Evolutionary conservation across 2,797 vertebrate genomes (phyloP).

Genomic region (Pseudotriccus pelzelni): DNA sequence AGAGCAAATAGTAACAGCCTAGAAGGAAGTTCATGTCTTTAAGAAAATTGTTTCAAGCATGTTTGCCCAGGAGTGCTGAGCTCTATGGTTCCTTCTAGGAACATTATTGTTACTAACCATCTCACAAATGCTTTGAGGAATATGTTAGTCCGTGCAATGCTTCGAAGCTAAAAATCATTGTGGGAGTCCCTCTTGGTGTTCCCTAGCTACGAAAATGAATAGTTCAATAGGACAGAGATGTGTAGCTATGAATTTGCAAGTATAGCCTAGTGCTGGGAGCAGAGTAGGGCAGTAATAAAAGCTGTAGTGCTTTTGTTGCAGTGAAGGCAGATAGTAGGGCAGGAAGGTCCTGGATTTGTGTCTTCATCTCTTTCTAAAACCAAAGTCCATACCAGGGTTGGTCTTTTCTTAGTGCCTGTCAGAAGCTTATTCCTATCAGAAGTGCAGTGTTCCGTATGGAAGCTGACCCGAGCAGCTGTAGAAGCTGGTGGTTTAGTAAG

Average conservation of each 20-base stretch:
- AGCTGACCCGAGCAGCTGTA: not conserved
- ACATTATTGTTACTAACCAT: not conserved
- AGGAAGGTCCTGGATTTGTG: not conserved
- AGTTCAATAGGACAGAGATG: not conserved
- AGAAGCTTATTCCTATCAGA: not conserved
- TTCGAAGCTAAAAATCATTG: not conserved
- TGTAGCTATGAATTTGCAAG: not conserved
- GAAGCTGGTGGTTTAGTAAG: not conserved
- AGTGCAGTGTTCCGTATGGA: not conserved
- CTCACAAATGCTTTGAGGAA: not conserved
- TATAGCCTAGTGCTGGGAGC: not conserved
- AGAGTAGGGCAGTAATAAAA: not conserved
- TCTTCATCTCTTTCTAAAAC: not conserved
- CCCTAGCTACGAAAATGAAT: not conserved
- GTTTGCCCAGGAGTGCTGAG: not conserved
- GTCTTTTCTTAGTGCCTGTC: not conserved
- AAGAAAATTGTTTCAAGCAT: not conserved
- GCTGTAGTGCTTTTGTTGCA: not conserved
- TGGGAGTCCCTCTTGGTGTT: not conserved
- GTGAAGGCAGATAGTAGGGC: not conserved
- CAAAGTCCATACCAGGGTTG: rapidly evolving
- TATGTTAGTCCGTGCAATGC: not conserved
- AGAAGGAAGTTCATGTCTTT: not conserved
- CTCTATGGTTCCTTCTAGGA: not conserved
- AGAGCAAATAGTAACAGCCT: not conserved